Evolutionary conservation across 2,113 vertebrate species (phyloP).

Genomic region (Rhabdornis inornatus): DNA sequence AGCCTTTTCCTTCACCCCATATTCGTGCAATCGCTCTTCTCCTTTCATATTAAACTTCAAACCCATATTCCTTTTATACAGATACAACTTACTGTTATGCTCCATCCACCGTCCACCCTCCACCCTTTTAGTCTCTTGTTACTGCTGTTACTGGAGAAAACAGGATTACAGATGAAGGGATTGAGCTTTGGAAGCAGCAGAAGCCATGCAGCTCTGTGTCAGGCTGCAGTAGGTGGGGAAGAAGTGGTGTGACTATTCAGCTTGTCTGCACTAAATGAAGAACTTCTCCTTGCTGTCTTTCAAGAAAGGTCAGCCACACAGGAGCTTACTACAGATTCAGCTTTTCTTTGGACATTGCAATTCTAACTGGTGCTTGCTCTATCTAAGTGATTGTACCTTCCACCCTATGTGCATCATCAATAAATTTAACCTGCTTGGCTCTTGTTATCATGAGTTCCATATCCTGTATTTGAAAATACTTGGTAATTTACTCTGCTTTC

Average conservation of each 20-base stretch:
- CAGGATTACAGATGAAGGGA: background rate
- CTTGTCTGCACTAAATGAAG: background rate
- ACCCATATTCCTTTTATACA: background rate
- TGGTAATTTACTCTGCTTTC: background rate
- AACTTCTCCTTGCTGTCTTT: background rate
- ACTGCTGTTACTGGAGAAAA: background rate
- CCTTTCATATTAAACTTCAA: background rate
- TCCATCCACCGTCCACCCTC: background rate
- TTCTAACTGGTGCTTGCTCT: background rate
- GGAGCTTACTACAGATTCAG: fast-evolving
- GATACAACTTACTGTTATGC: background rate
- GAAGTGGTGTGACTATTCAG: background rate
- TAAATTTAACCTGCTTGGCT: background rate
- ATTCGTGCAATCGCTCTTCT: background rate
- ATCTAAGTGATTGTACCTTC: background rate
- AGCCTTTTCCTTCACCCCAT: background rate
- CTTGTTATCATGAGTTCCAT: background rate
- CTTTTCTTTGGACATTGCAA: background rate
- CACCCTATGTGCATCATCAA: background rate
- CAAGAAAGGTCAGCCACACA: background rate
- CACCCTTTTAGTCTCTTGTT: background rate
- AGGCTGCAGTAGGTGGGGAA: background rate
- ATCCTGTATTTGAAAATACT: background rate
- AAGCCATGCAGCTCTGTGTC: background rate
- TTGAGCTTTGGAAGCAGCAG: background rate